These are phyloP conservation scores for Tenualosa ilisha DNA, from an alignment of 2,797 vertebrate species.

Conservation along the genomic window DNA sequence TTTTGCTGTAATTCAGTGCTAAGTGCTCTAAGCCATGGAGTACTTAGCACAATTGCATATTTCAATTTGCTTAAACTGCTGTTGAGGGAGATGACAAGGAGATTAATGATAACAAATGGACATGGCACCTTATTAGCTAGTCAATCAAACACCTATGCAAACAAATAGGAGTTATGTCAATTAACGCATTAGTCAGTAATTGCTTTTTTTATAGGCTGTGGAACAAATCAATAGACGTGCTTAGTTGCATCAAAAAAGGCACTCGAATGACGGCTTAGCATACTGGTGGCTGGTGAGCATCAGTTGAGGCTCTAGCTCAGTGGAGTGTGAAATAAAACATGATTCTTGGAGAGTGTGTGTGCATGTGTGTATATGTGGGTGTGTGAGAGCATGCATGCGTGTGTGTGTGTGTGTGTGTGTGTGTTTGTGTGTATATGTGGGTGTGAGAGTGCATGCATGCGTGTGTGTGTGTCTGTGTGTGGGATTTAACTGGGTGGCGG, in stretches of 20 bases:
- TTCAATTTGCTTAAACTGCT: background rate
- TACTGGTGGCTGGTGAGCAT: background rate
- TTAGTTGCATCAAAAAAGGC: background rate
- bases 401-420: background rate
- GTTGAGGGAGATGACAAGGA: background rate
- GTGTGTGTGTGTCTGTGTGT: background rate
- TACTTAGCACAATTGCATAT: background rate
- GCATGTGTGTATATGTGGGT: no score
- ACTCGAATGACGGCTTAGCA: background rate
- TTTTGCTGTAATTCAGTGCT: background rate
- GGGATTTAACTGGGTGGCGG: slow-evolving; percentile 9
- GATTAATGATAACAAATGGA: slow-evolving; percentile 16
- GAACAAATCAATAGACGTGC: slow-evolving; percentile 20
- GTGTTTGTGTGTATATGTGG: background rate
- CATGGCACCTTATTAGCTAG: background rate
- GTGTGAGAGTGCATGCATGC: background rate
- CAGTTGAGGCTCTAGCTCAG: background rate
- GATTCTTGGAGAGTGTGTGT: background rate
- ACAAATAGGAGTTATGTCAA: background rate
- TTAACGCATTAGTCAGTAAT: background rate
- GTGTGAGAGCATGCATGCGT: no score
- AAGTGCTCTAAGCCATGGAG: background rate
- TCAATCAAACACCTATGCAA: slow-evolving; percentile 20
- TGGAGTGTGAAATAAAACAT: background rate
- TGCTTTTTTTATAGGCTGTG: slow-evolving; percentile 11